Evolutionary conservation across 1,140 invertebrate species (phyloP), one percentile per base, ranked within the genome.

Genomic region (Battus philenor): DNA sequence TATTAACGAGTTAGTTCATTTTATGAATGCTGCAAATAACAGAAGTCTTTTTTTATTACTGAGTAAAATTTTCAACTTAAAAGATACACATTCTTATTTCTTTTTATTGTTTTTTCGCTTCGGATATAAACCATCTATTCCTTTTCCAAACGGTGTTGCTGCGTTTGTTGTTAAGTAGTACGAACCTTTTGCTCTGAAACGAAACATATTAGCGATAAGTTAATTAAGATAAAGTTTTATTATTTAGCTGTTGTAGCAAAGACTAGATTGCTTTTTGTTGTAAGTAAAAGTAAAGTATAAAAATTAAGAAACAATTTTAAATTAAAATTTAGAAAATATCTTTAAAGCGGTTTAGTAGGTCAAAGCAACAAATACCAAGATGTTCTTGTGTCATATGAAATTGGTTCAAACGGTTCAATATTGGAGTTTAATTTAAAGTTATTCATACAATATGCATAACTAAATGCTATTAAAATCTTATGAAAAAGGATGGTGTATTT

Each of bases 101-200:
- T 56, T 54, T 15, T 60, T 60, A 18, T 36, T 61, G 22, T 62
- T 65, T 59, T 77, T 81, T 18, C 59, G 69, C 44, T 84, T 79
- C 4, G 58, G 41, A 34, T 80, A 74, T 20, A 85, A 50, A 2
- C 80, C 80, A 1, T 79, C 78, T 41, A 85, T 61, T 34, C 80
- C 80, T 61, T 73, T 80, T 1, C 80, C 80, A 29, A 78, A 85
- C 0, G 80, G 80, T 22, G 68, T 54, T 47, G 69, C 43, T 26
- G 64, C 38, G 38, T 84, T 84, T 16, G 80, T 84, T 32, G 69
- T 82, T 43, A 84, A 56, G 34, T 74, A 84, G 47, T 73, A 84
- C 4, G 76, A 79, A 47, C 80, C 80, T 58, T 59, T 50, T 2
- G 80, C 80, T 54, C 80, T 84, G 75, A 48, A 82, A 84, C 4